Evolutionary conservation across 2,888 invertebrate genomes (phyloP), one percentile per base, ranked within the genome.

Genomic region (Nomada hirtipes): DNA sequence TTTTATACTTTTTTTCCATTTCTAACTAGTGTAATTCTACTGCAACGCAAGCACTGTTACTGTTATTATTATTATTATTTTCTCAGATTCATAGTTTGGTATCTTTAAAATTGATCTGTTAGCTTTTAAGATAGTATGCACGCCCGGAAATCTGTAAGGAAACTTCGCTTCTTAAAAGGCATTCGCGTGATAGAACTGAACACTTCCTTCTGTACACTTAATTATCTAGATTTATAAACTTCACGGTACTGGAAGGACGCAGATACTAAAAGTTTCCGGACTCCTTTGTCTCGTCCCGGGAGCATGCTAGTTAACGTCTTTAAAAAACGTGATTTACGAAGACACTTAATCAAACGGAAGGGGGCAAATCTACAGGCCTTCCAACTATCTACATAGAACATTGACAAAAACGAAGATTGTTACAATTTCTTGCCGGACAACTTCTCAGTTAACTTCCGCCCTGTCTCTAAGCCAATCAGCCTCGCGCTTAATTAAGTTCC

Each of bases 201-300:
- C 69, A 69, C 59, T 59, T 69, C 57, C 47, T 59, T 44, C 11
- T 9, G 59, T 53, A 47, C 18, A 69, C 57, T 69, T 69, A 69
- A 69, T 69, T 69, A 69, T 59, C 59, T 47, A 69, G 69, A 69
- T 69, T 69, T 69, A 69, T 69, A 69, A 69, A 69, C 69, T 59
- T 59, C 57, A 69, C 59, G 69, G 69, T 29, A 7, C 26, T 59
- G 26, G 26, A 69, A 59, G 47, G 69, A 69, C 59, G 44, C 59
- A 42, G 47, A 69, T 69, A 47, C 57, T 69, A 20, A 57, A 69
- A 69, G 69, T 69, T 69, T 47, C 69, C 57, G 26, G 44, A 47
- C 57, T 59, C 69, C 59, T 69, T 69, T 69, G 59, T 69, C 69
- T 44, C n/a, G 44, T 15, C 69, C 18, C 55, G 59, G n/a, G 20